Conservation (phyloP, 2,113 vertebrate genomes). For the Ceuthmochares aereus region DNA sequence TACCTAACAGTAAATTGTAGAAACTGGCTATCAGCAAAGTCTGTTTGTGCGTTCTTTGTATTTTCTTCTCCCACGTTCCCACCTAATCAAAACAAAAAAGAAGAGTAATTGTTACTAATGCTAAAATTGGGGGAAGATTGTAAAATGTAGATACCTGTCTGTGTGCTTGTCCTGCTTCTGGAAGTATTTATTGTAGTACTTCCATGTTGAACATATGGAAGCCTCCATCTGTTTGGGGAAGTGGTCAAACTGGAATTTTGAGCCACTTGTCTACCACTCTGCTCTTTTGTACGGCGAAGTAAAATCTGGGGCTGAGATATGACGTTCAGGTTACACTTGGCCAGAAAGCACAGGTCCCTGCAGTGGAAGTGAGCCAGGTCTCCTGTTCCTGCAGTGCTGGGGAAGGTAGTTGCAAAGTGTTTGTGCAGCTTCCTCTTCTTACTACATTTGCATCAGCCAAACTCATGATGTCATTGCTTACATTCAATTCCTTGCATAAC, state of each 20-base stretch:
- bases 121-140: neutral
- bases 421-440: neutral
- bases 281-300: neutral
- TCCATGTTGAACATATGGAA: no score
- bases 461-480: neutral
- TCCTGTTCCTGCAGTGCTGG: neutral
- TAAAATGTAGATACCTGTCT: fast-evolving
- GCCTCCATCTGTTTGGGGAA: neutral
- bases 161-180: neutral
- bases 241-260: neutral
- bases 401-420: neutral
- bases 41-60: neutral
- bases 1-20: neutral
- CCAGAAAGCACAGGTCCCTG: neutral
- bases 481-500: neutral
- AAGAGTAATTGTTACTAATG: neutral
- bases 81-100: neutral
- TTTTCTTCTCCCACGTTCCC: neutral
- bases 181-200: neutral
- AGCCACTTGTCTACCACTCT: fast-evolving
- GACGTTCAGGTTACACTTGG: neutral
- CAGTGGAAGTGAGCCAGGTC: neutral
- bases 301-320: neutral
- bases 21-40: neutral
- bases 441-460: neutral